Percentiles rank a stretch among this genome's conserved stretches.
These are phyloP conservation scores for Montipora efflorescens DNA, from an alignment of 64 coral and sea anemone genomes.

Conservation along the genomic window DNA sequence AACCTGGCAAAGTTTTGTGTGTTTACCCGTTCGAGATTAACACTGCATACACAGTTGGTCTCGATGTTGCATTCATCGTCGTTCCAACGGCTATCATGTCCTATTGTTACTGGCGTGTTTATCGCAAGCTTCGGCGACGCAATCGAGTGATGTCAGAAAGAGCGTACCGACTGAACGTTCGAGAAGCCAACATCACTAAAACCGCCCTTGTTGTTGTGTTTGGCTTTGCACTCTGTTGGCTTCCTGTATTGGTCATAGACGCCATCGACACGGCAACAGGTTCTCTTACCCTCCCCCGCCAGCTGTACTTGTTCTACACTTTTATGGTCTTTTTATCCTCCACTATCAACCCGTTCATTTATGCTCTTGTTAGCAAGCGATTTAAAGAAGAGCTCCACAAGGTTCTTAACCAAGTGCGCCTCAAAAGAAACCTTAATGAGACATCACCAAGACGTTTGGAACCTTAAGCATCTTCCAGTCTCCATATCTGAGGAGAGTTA, in stretches of 20 bases:
- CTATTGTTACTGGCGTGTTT: slow-evolving; percentile 59
- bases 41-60: slow-evolving; percentile 11
- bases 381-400: slow-evolving; percentile 28
- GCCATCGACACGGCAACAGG: slow-evolving; percentile 27
- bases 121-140: neutral
- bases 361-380: slow-evolving; percentile 55
- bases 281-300: slow-evolving; percentile 7
- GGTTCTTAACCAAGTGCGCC: slow-evolving; percentile 6
- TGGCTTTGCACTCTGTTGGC: slow-evolving; percentile 62
- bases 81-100: slow-evolving; percentile 29
- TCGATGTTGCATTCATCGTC: slow-evolving; percentile 20
- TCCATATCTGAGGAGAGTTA: neutral
- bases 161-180: neutral
- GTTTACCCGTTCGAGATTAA: slow-evolving; percentile 59
- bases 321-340: slow-evolving; percentile 44
- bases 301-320: slow-evolving; percentile 54
- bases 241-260: slow-evolving; percentile 63
- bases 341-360: slow-evolving; percentile 56
- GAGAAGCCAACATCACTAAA: slow-evolving; percentile 53
- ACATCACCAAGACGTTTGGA: neutral
- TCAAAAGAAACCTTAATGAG: neutral
- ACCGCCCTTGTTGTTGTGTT: slow-evolving; percentile 33
- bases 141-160: neutral
- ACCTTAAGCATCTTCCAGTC: neutral
- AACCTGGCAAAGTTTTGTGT: slow-evolving; percentile 47